A percentile compares a stretch with the other conserved stretches of the same genome.
These are phyloP conservation scores for Zoanthus sociatus DNA, from an alignment of 92 coral and sea anemone genomes.

Conservation along the genomic window DNA sequence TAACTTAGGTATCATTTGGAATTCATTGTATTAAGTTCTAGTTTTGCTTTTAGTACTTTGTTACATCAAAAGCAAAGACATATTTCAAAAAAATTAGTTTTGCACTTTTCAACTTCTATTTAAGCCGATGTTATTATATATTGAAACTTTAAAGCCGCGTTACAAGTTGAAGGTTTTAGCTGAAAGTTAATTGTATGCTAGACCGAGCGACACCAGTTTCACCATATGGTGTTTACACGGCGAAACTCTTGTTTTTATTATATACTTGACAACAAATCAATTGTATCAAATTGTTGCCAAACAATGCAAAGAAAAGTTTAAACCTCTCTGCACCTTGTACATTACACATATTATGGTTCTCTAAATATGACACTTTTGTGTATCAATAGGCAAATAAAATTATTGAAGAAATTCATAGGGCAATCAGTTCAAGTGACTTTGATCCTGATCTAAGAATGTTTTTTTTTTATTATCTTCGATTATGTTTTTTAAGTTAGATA, in stretches of 20 bases:
- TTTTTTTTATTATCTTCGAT: background rate
- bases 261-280: no score
- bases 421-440: background rate
- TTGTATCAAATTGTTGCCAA: background rate
- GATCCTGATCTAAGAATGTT: background rate
- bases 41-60: background rate
- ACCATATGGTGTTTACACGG: background rate
- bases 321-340: background rate
- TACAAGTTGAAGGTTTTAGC: background rate
- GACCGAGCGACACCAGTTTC: background rate
- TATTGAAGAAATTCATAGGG: no score
- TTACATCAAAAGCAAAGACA: background rate
- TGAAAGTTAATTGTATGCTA: background rate
- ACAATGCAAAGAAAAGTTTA: background rate
- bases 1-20: background rate
- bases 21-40: background rate
- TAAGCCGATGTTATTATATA: background rate
- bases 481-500: background rate
- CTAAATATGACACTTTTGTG: background rate
- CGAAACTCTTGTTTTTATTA: background rate
- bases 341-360: background rate
- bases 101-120: background rate
- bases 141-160: background rate
- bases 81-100: background rate
- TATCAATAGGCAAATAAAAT: no score